Evolutionary conservation across 2,113 vertebrate genomes (phyloP), one percentile per base, ranked within the genome.

Genomic region (Hyperopisus bebe): DNA sequence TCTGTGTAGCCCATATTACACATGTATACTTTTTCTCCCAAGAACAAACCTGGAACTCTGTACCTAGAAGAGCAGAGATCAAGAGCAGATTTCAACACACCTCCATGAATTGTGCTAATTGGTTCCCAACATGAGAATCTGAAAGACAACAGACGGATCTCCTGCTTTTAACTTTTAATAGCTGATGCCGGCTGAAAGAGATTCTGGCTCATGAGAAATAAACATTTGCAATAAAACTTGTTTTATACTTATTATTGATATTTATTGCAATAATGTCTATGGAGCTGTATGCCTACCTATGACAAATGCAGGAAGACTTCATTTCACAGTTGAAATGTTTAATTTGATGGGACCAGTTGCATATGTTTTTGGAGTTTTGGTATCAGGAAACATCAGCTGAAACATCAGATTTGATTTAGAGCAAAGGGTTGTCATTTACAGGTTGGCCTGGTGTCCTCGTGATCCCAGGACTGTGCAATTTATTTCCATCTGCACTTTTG

Each of bases 321-420:
- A 15, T 82, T 82, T 15, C 39, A 44, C 77, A 42, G 35, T 44
- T n/a, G 42, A 46, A 44, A 15, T 46, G 15, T 44, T 47, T 24
- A 24, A 47, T 46, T 44, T 17, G 5, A 46, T 84, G 39, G 42
- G 17, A 44, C 13, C 80, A 44, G 35, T 24, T 83, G 80, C 42
- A 27, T 66, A 27, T 70, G 62, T 70, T 39, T 46, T 84, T 70
- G 10, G n/a, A 70, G 27, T 27, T 31, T 70, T 5, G 9, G 62
- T 70, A 27, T 70, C 62, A 70, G 62, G 62, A 70, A 70, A 11
- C 62, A 31, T 80, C 35, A 80, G 31, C 35, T 42, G 17, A 42
- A 80, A 80, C 17, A 8, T 80, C 35, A 80, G 31, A 87, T 87
- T 50, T 70, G 50, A 92, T 93, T 92, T 90, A 91, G 92, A 93